phyloP scores from a whole-genome alignment of 1,140 invertebrate genomes.

The Bombus terrestris region DNA sequence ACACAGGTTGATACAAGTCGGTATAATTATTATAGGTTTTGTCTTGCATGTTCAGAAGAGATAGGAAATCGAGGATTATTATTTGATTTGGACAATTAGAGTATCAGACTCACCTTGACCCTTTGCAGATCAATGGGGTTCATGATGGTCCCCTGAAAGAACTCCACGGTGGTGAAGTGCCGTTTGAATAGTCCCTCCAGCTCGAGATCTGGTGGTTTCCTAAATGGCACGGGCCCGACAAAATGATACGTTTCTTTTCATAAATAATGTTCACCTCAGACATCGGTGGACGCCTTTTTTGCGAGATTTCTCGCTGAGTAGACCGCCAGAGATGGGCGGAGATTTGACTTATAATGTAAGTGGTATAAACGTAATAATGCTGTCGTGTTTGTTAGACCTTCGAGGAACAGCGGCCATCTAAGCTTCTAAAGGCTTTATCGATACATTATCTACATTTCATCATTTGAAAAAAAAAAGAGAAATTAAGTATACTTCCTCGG shows the following conservation, averaged over 20 bases:
- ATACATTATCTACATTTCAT: too few relatives aligned
- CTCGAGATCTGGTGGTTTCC: slow-evolving; percentile 97
- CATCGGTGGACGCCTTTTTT: slow-evolving; percentile 43
- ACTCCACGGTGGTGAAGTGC: slow-evolving; percentile 99
- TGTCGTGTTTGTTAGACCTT: slow-evolving; percentile 4
- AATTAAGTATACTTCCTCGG: slow-evolving; percentile 1
- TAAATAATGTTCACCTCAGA: slow-evolving; percentile 75
- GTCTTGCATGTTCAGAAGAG: slow-evolving; percentile 30
- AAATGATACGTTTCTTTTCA: slow-evolving; percentile 76
- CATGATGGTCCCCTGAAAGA: slow-evolving; percentile 99
- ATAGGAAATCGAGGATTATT: not conserved
- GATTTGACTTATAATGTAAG: slow-evolving; percentile 45
- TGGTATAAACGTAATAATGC: slow-evolving; percentile 18
- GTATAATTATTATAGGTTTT: slow-evolving; percentile 27
- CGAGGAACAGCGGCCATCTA: not conserved
- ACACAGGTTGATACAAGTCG: slow-evolving; percentile 15
- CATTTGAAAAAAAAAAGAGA: not conserved
- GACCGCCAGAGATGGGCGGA: slow-evolving; percentile 38
- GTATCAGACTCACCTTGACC: slow-evolving; percentile 93
- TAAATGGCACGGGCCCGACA: slow-evolving; percentile 79
- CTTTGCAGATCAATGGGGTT: slow-evolving; percentile 99
- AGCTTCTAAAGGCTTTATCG: not conserved
- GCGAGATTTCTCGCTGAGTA: slow-evolving; percentile 48
- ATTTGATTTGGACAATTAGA: slow-evolving; percentile 62
- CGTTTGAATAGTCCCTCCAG: slow-evolving; percentile 99